Base-by-base conservation (phyloP, 2,888 invertebrate species). In the Cephalotes varians region DNA sequence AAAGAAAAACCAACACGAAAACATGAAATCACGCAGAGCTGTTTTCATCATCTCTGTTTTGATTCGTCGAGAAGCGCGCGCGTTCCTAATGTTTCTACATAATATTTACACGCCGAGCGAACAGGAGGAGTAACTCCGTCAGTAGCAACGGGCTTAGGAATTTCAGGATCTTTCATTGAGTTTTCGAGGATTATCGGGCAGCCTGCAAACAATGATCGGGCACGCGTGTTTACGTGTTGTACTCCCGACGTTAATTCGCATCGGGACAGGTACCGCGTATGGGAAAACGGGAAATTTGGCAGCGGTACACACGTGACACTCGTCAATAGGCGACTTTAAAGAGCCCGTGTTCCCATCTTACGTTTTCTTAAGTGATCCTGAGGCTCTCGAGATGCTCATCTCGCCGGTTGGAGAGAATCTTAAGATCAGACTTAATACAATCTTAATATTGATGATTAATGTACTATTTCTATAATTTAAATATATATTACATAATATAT, bases 271-370 rank as follows among this genome's bases (percentile, higher is more conserved):
- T 4, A 18, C 6, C 40, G 40, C 3, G 12, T 15, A 40, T 3
- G 12, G 21, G 37, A 34, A 65, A 47, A 28, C 18, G 37, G 58
- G 47, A 51, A 47, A 79, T 86, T 84, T 83, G 88, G 81, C 77
- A 82, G 54, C 18, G 62, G 47, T 81, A 37, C 51, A 83, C 83
- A 80, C 83, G 76, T 84, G 81, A 76, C 81, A 80, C 62, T 76
- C 83, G 73, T 86, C 71, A 86, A 71, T 25, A 25, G 9, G 15
- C 7, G 9, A 4, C 21, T 34, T 49, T 44, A 21, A 21, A 5
- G 7, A 58, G n/a, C n/a, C 34, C 25, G 2, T 6, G 4, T 15
- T 7, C 15, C 28, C 15, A 15, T 6, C 6, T 25, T 15, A 31
- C 9, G 18, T 28, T 5, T 25, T 25, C 31, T 31, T 18, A 18